These are phyloP conservation scores for Planococcus citri DNA, from an alignment of 1,140 invertebrate species.

Conservation along the genomic window DNA sequence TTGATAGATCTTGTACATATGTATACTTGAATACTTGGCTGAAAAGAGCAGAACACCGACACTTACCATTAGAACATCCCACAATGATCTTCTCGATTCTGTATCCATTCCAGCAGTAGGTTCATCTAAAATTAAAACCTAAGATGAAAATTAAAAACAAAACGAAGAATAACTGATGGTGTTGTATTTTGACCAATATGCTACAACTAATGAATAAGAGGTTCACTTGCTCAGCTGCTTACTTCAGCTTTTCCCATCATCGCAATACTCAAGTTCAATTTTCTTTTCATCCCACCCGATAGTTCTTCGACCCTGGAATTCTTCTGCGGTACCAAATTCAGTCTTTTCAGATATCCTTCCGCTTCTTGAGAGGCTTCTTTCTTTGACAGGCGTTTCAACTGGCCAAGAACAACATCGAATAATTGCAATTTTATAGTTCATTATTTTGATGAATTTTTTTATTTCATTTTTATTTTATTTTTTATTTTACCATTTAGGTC, in stretches of 20 bases:
- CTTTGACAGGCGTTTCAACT: neutral
- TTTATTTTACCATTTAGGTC: too few relatives aligned
- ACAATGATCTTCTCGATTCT: conserved; percentile 71
- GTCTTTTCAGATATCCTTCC: neutral
- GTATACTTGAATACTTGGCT: neutral
- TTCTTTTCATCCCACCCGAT: conserved; percentile 63
- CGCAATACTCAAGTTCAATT: conserved; percentile 65
- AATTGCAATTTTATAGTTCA: too few relatives aligned
- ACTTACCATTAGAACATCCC: conserved; percentile 55
- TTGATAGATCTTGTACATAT: neutral
- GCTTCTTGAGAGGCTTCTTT: neutral
- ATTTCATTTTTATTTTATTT: too few relatives aligned
- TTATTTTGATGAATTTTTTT: too few relatives aligned
- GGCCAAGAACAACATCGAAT: too few relatives aligned
- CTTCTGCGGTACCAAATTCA: neutral
- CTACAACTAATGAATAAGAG: neutral
- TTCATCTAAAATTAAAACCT: conserved; percentile 54
- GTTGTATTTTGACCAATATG: neutral
- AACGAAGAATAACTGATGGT: conserved; percentile 27
- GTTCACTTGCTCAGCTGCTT: neutral
- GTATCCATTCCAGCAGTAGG: conserved; percentile 94
- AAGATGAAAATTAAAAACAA: neutral
- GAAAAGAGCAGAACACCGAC: too few relatives aligned
- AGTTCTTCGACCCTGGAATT: neutral
- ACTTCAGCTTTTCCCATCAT: conserved; percentile 48